These are phyloP conservation scores for Villa cingulata DNA, from an alignment of 2,888 invertebrate species.

Conservation along the genomic window DNA sequence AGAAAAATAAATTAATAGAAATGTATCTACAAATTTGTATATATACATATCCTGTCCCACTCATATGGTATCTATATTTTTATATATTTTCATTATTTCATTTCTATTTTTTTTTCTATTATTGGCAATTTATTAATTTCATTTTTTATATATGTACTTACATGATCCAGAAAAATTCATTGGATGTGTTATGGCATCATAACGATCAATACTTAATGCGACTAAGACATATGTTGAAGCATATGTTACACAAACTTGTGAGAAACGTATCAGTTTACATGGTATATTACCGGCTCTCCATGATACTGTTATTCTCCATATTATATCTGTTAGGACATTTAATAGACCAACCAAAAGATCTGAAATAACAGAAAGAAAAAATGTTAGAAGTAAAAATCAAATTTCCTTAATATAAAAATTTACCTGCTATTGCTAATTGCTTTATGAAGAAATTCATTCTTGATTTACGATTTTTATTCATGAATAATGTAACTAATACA, in stretches of 20 bases:
- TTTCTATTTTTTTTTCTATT: too few species aligned
- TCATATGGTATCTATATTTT: too few species aligned
- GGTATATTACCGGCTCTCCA: constrained; percentile 82
- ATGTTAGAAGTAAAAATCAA: background rate
- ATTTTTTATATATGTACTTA: constrained; percentile 65
- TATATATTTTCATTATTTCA: too few species aligned
- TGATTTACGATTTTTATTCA: constrained; percentile 74
- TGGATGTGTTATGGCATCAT: constrained; percentile 86
- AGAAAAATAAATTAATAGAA: background rate
- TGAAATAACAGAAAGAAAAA: constrained; percentile 34
- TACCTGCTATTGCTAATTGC: constrained; percentile 84
- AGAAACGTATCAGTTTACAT: constrained; percentile 75
- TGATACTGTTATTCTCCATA: constrained; percentile 76
- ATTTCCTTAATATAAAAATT: constrained; percentile 21
- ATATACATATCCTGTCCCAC: too few species aligned
- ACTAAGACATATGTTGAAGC: constrained; percentile 87
- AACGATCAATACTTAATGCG: constrained; percentile 81
- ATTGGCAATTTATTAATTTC: too few species aligned
- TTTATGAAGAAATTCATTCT: constrained; percentile 94
- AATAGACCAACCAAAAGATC: constrained; percentile 80
- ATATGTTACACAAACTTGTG: constrained; percentile 79
- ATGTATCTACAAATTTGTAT: background rate
- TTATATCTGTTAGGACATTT: constrained; percentile 77
- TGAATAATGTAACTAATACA: constrained; percentile 69
- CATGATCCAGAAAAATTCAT: constrained; percentile 92